Evolutionary conservation across 1,140 invertebrate species (phyloP).

Genomic region (Caenorhabditis inopinata): DNA sequence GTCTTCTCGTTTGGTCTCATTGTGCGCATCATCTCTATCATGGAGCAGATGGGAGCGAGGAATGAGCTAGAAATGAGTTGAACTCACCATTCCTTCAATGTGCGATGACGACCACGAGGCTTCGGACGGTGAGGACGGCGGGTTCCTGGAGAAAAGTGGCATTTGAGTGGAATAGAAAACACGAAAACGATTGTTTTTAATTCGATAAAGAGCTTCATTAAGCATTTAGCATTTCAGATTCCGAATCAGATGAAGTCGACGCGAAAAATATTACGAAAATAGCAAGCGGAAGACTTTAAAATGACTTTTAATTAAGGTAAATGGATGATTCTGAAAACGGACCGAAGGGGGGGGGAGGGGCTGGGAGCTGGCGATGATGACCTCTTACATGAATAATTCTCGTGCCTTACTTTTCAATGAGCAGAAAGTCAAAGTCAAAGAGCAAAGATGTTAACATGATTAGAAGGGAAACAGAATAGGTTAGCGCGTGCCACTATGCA

Average conservation of each 20-base stretch:
- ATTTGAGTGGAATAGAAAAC: too few relatives aligned
- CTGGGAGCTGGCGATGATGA: neutral
- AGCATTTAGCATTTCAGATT: too few relatives aligned
- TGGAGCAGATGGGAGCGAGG: neutral
- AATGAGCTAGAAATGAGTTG: neutral
- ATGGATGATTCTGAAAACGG: too few relatives aligned
- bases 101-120: neutral
- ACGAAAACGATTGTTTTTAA: too few relatives aligned
- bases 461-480: neutral
- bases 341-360: too few relatives aligned
- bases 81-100: conserved; percentile 27
- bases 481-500: too few relatives aligned
- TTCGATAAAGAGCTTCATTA: neutral
- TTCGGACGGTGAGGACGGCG: too few relatives aligned
- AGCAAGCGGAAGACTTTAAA: too few relatives aligned
- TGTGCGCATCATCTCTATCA: neutral
- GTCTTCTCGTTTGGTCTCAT: neutral
- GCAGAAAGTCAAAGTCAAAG: neutral
- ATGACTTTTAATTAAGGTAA: conserved; percentile 11
- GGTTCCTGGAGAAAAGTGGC: too few relatives aligned
- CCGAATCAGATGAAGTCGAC: too few relatives aligned
- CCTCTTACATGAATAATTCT: neutral
- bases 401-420: too few relatives aligned
- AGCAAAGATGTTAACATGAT: conserved; percentile 20
- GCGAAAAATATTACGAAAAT: too few relatives aligned